Conservation (phyloP, 2,113 vertebrate genomes). For the Sebastes schlegelii region DNA sequence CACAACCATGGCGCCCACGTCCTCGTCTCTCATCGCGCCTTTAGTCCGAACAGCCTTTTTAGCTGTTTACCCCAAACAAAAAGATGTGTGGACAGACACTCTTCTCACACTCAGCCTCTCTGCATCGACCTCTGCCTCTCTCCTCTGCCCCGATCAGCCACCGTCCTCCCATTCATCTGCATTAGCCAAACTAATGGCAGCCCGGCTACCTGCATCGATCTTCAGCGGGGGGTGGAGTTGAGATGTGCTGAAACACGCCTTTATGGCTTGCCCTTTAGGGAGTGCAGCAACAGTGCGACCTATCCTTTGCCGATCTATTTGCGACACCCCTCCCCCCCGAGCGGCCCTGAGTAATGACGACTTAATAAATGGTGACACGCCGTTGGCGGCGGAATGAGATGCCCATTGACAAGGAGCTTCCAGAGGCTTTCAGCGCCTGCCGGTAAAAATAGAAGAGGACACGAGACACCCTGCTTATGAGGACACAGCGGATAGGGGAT, state of each 20-base stretch:
- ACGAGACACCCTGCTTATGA: constrained; percentile 73
- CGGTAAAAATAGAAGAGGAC: constrained; percentile 82
- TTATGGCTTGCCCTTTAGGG: constrained; percentile 67
- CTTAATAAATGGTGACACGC: constrained; percentile 84
- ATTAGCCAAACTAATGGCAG: constrained; percentile 64
- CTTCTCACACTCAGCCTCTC: constrained; percentile 33
- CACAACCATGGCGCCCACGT: constrained; percentile 35
- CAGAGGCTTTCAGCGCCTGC: constrained; percentile 80
- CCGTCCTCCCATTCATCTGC: constrained; percentile 62
- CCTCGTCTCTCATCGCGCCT: constrained; percentile 71
- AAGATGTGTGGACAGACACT: constrained; percentile 72
- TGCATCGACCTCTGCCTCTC: constrained; percentile 59
- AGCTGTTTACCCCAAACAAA: constrained; percentile 82
- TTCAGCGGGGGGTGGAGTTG: constrained; percentile 31
- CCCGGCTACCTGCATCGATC: constrained; percentile 71
- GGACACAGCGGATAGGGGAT: constrained; percentile 53
- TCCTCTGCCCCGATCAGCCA: constrained; percentile 36
- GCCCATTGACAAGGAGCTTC: constrained; percentile 81
- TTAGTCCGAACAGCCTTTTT: constrained; percentile 77
- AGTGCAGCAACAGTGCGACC: constrained; percentile 73
- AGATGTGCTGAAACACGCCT: constrained; percentile 69
- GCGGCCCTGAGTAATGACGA: constrained; percentile 80
- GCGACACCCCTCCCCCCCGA: constrained; percentile 39
- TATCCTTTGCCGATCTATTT: constrained; percentile 75
- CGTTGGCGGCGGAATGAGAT: constrained; percentile 74